phyloP scores from a whole-genome alignment of 2,113 vertebrate species.

The Neolamprologus modestus region DNA sequence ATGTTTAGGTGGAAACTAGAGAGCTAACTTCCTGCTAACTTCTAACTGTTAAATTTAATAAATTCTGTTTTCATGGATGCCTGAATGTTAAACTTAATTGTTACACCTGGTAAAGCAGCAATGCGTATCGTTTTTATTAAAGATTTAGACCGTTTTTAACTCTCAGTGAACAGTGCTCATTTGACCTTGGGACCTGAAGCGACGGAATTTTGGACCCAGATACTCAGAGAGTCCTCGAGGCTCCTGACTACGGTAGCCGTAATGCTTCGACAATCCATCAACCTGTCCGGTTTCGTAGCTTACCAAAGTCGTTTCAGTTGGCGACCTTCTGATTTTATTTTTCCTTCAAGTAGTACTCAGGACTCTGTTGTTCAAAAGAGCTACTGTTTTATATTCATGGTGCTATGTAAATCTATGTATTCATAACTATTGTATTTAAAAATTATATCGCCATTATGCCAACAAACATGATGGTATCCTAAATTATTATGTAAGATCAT shows the following conservation, averaged over 20 bases:
- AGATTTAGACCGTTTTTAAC: neutral
- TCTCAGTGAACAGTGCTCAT: neutral
- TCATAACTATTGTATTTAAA: neutral
- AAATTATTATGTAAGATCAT: neutral
- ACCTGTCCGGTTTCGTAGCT: neutral
- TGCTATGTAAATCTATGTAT: neutral
- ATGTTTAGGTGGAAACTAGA: neutral
- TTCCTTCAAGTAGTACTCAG: neutral
- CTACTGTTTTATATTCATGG: neutral
- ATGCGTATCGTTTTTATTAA: neutral
- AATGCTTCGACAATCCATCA: neutral
- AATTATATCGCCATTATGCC: neutral
- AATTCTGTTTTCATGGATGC: neutral
- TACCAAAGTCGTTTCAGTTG: neutral
- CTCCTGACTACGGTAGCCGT: neutral
- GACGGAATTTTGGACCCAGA: neutral
- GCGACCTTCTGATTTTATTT: neutral
- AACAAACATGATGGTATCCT: neutral
- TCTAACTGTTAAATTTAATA: neutral
- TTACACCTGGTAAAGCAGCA: neutral
- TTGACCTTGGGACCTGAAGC: neutral
- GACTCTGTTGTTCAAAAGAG: neutral
- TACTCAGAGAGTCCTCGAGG: neutral
- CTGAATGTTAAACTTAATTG: neutral
- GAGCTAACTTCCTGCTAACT: neutral